These are phyloP conservation scores for Scaptomyza parva DNA, from an alignment of 2,888 invertebrate species.

Conservation along the genomic window DNA sequence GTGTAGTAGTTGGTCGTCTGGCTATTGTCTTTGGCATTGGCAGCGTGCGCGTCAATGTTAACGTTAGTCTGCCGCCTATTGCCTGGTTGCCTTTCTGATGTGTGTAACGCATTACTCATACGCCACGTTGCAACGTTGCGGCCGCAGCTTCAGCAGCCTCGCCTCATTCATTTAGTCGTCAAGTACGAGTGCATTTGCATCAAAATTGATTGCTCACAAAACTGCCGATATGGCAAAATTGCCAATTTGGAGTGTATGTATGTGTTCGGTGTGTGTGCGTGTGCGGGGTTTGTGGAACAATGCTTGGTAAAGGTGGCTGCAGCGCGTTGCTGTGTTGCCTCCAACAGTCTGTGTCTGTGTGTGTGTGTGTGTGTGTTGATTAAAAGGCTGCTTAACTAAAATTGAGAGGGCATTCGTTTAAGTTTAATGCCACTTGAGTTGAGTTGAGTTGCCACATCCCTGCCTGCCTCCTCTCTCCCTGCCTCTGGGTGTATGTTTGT, in stretches of 20 bases:
- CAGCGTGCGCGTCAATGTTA: conserved; percentile 15
- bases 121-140: conserved; percentile 58
- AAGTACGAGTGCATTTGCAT: conserved; percentile 79
- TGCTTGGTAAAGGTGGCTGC: conserved; percentile 4
- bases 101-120: conserved; percentile 65
- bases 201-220: conserved; percentile 80
- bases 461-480: neutral
- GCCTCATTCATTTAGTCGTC: conserved; percentile 76
- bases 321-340: conserved; percentile 58
- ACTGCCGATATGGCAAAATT: conserved; percentile 75
- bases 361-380: too few relatives aligned
- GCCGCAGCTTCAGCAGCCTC: conserved; percentile 42
- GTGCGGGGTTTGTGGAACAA: neutral
- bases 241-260: conserved; percentile 57
- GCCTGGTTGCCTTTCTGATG: conserved; percentile 12
- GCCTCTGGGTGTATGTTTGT: conserved; percentile 21
- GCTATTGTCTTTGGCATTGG: conserved; percentile 37
- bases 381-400: conserved; percentile 74
- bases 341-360: conserved; percentile 78
- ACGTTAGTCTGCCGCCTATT: conserved; percentile 4
- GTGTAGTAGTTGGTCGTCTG: conserved; percentile 53
- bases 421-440: conserved; percentile 51
- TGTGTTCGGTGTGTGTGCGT: neutral
- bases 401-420: conserved; percentile 53
- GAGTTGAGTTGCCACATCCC: too few relatives aligned